Evolutionary conservation across 2,113 vertebrate genomes (phyloP).

Genomic region (Ailuropoda melanoleuca): DNA sequence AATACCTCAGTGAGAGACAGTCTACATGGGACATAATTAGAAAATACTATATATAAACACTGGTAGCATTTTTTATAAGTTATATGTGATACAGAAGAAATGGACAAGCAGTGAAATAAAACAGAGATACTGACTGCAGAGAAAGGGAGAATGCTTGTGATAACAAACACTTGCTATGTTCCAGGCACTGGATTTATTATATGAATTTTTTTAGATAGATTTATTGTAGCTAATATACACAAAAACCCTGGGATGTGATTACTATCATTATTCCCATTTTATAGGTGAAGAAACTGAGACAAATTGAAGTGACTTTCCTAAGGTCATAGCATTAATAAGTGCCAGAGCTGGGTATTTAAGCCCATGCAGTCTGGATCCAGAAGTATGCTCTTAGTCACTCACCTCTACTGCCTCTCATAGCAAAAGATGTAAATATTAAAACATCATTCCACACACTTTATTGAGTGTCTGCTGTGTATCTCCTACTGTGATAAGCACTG

Average conservation of each 20-base stretch:
- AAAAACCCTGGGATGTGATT: not conserved
- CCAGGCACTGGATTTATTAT: not conserved
- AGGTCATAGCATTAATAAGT: not conserved
- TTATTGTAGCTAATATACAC: not conserved
- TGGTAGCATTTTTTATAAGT: slow-evolving; percentile 19
- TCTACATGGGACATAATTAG: not conserved
- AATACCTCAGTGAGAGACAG: slow-evolving; percentile 18
- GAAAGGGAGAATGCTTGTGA: slow-evolving; percentile 1
- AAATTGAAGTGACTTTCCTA: not conserved
- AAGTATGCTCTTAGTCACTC: not conserved
- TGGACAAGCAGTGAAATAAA: not conserved
- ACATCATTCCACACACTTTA: slow-evolving; percentile 20
- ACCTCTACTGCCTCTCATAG: not conserved
- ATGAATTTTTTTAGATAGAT: not conserved
- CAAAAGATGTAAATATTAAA: not conserved
- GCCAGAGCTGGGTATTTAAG: not conserved
- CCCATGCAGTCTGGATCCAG: not conserved
- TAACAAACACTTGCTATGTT: not conserved
- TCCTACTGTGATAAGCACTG: not conserved
- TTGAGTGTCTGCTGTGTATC: not conserved
- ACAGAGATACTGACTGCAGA: not conserved
- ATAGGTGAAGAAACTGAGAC: slow-evolving; percentile 5
- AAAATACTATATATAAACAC: slow-evolving; percentile 35
- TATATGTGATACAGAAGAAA: slow-evolving; percentile 24
- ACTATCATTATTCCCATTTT: not conserved